These are phyloP conservation scores for Conus canariensis DNA, from an alignment of 2,888 invertebrate species.

Conservation along the genomic window DNA sequence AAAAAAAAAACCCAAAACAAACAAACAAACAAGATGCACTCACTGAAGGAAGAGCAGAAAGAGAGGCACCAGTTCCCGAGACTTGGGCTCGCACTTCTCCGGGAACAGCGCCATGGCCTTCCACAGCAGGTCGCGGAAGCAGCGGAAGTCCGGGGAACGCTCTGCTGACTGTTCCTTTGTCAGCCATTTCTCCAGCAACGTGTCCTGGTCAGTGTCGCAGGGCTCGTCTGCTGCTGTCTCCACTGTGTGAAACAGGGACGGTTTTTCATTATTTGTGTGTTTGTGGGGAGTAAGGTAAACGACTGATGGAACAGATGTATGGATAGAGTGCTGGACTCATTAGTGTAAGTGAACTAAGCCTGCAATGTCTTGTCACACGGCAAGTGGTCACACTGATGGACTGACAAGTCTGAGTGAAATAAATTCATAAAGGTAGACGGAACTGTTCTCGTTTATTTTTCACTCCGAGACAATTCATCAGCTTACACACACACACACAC, in stretches of 20 bases:
- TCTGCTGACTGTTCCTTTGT: slow-evolving; percentile 29
- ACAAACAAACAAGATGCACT: too few relatives aligned
- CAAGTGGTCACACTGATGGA: too few relatives aligned
- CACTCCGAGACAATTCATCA: too few relatives aligned
- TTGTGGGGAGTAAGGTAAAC: too few relatives aligned
- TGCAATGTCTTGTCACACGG: too few relatives aligned
- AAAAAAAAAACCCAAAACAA: too few relatives aligned
- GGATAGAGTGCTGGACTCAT: too few relatives aligned
- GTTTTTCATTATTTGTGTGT: too few relatives aligned
- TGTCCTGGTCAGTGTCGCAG: neutral
- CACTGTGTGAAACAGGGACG: neutral
- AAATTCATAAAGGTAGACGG: too few relatives aligned
- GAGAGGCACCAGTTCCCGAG: slow-evolving; percentile 88
- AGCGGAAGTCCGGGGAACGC: slow-evolving; percentile 83
- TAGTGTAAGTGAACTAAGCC: too few relatives aligned
- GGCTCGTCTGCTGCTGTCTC: neutral
- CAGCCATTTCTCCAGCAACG: slow-evolving; percentile 33
- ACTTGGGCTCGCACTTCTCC: slow-evolving; percentile 88
- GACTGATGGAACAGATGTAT: too few relatives aligned
- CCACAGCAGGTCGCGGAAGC: slow-evolving; percentile 90
- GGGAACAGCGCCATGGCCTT: slow-evolving; percentile 87
- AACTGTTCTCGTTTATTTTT: neutral
- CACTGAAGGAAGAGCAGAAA: slow-evolving; percentile 87
- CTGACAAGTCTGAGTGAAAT: too few relatives aligned
- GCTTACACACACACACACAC: neutral